These are phyloP conservation scores for Cryptus armator DNA, from an alignment of 2,888 invertebrate genomes.

Conservation along the genomic window DNA sequence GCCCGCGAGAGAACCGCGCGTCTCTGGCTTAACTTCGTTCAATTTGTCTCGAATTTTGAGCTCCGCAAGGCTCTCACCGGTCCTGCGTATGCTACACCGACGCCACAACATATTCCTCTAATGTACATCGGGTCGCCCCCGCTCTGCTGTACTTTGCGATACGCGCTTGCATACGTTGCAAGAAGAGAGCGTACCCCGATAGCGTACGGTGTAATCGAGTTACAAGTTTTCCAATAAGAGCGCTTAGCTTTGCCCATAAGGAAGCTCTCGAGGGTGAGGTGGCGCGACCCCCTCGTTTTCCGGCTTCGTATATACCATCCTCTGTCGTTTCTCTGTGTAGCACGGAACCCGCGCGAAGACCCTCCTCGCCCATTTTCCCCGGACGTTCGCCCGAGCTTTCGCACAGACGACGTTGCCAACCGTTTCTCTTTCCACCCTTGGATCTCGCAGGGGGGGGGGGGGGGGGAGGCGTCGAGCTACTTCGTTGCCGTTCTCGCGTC, in stretches of 20 bases:
- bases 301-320: background rate
- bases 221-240: constrained; percentile 64
- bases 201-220: constrained; percentile 49
- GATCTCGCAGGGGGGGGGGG: background rate
- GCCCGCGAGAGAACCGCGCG: constrained; percentile 3
- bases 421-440: constrained; percentile 23
- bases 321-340: constrained; percentile 1
- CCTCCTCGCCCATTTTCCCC: constrained; percentile 49
- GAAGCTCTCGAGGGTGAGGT: constrained; percentile 45
- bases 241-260: constrained; percentile 58
- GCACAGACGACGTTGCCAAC: background rate
- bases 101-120: constrained; percentile 32
- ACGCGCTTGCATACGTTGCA: constrained; percentile 8
- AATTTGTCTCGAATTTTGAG: constrained; percentile 15
- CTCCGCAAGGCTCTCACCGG: background rate
- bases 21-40: constrained; percentile 42
- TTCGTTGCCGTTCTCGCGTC: constrained; percentile 48
- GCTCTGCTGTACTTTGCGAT: background rate
- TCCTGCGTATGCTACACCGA: background rate
- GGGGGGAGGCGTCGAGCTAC: constrained; percentile 9
- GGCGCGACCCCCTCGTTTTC: constrained; percentile 42
- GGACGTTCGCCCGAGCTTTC: constrained; percentile 32
- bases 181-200: constrained; percentile 8
- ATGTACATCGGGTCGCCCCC: background rate
- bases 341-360: constrained; percentile 23